A percentile compares a stretch with the other conserved stretches of the same genome.
These are phyloP conservation scores for Pachyramphus minor DNA, from an alignment of 2,113 vertebrate genomes.

Conservation along the genomic window DNA sequence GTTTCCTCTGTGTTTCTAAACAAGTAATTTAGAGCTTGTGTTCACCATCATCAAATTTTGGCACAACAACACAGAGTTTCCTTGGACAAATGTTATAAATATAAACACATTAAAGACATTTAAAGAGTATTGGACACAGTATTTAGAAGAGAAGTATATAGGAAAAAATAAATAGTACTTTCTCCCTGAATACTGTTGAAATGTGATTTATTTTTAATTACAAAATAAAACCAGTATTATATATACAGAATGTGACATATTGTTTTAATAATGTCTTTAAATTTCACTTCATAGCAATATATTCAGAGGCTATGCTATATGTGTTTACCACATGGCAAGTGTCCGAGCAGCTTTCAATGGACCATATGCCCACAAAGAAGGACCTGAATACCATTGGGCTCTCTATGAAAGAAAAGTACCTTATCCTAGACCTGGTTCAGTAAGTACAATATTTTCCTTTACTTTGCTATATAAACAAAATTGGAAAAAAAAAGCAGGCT, in stretches of 20 bases:
- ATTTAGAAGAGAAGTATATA: background rate
- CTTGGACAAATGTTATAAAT: background rate
- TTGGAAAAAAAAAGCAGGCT: background rate
- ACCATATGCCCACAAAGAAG: constrained; percentile 90
- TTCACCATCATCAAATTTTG: background rate
- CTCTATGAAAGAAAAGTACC: constrained; percentile 91
- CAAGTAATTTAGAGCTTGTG: background rate
- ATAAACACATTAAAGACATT: background rate
- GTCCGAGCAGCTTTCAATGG: constrained; percentile 94
- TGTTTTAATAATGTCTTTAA: background rate
- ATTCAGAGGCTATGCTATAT: constrained; percentile 94
- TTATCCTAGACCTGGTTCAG: constrained; percentile 94
- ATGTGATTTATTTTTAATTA: background rate
- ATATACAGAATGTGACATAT: background rate
- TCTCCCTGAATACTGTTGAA: background rate
- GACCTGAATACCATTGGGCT: constrained; percentile 91
- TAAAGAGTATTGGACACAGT: background rate
- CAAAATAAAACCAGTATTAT: background rate
- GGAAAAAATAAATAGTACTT: background rate
- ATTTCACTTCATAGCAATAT: constrained; percentile 77
- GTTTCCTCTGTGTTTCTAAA: background rate
- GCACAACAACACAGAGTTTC: background rate
- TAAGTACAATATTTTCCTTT: constrained; percentile 72
- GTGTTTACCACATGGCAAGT: constrained; percentile 93
- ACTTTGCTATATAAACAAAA: background rate